Base-by-base conservation (phyloP, 2,797 vertebrate species). In the Rhabdophis nuchalis region DNA sequence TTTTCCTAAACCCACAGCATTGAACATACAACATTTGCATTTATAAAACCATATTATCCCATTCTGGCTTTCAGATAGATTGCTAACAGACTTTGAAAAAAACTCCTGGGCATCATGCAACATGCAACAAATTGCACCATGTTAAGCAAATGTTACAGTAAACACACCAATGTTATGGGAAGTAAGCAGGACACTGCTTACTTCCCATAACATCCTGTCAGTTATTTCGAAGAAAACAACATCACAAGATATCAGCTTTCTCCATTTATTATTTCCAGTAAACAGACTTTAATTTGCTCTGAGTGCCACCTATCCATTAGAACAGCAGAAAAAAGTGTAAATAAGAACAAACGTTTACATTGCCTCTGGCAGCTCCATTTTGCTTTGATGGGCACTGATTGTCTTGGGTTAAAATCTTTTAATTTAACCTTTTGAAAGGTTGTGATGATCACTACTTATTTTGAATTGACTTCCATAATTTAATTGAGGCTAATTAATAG, bases 21-120 rank as follows among this genome's bases (percentile, higher is more conserved):
- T 46, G 20, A 82, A 82, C 4, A 82, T 11, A 25, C 9, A 82
- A 41, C 72, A 46, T 82, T 82, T 82, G 20, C 20, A 46, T 82
- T 82, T 82, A 46, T 46, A 16, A 82, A 82, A 82, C 36, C 0
- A 4, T 82, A 46, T 82, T 25, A 82, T 25, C 36, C 72, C 72
- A 25, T 82, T 11, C 13, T 54, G 3, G 20, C 11, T 89, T 64
- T 64, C n/a, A 12, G 61, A 61, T 46, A 88, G 58, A 88, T 50
- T 64, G 41, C 88, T 20, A 89, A 52, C 29, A 56, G 8, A 12
- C 53, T 85, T 90, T 27, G 36, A 91, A 92, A 1, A 23, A 91
- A 94, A 91, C 94, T 95, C 94, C 90, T 0, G 93, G 95, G 94
- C 94, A 91, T 61, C 0, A 90, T 95, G 95, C 94, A 23, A 93